Percentiles rank a stretch among this genome's conserved stretches.
phyloP scores from a whole-genome alignment of 2,888 invertebrate genomes.

The Xanthia togata region DNA sequence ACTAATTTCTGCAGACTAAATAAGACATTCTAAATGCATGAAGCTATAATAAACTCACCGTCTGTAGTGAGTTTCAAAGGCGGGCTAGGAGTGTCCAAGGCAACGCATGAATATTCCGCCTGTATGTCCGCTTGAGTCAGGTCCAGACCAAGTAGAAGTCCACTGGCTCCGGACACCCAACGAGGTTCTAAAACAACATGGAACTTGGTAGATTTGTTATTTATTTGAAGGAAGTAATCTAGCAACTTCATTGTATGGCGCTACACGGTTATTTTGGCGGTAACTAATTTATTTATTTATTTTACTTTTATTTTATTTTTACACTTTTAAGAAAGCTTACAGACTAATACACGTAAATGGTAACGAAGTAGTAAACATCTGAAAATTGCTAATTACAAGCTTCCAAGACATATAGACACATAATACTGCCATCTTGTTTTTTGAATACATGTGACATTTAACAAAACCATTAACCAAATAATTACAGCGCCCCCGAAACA shows the following conservation, averaged over 20 bases:
- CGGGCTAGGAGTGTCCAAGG: constrained; percentile 81
- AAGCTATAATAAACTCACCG: constrained; percentile 74
- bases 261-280: neutral
- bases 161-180: constrained; percentile 85
- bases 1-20: constrained; percentile 28
- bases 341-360: too few species aligned
- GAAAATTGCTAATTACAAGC: too few species aligned
- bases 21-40: constrained; percentile 45
- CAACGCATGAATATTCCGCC: constrained; percentile 86
- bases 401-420: too few species aligned
- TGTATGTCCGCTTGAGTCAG: constrained; percentile 86
- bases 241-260: neutral
- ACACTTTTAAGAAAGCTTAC: too few species aligned
- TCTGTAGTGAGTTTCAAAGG: constrained; percentile 84
- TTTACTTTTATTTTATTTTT: too few species aligned
- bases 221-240: neutral
- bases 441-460: neutral
- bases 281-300: too few species aligned
- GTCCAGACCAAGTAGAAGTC: constrained; percentile 83
- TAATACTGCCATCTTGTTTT: neutral
- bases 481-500: neutral
- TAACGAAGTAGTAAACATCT: too few species aligned
- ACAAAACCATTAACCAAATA: neutral
- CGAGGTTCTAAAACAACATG: constrained; percentile 79
- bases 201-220: neutral